These are phyloP conservation scores for human DNA, from an alignment of 2,113 vertebrate genomes.

Conservation along the genomic window DNA sequence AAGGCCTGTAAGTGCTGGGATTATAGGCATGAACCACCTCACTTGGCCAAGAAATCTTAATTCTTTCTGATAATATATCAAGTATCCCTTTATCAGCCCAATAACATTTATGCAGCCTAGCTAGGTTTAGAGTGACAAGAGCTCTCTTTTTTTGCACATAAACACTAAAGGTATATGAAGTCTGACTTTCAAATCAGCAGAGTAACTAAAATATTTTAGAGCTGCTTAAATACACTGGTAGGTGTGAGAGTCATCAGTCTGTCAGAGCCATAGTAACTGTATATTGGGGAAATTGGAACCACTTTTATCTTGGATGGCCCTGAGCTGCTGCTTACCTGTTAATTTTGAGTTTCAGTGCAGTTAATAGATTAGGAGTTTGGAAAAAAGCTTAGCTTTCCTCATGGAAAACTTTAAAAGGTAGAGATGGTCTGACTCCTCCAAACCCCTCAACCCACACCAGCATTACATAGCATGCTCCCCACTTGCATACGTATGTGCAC, in stretches of 20 bases:
- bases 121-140: neutral
- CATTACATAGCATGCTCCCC: neutral
- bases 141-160: neutral
- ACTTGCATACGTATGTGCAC: neutral
- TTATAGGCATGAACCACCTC: too few relatives aligned
- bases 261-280: neutral
- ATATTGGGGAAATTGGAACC: neutral
- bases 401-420: slow-evolving; percentile 7
- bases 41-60: neutral
- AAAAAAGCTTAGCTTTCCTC: neutral
- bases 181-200: neutral
- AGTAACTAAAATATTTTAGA: slow-evolving; percentile 22
- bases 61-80: neutral
- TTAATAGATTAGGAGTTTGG: neutral
- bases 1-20: too few relatives aligned
- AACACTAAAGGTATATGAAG: neutral
- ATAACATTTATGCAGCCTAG: neutral
- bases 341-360: neutral
- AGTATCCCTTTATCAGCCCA: neutral
- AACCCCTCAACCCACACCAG: neutral
- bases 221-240: neutral
- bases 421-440: neutral
- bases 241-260: neutral
- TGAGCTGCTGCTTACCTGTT: neutral
- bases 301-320: neutral